phyloP scores from a whole-genome alignment of 2,888 invertebrate genomes.

The Suillia variegata region DNA sequence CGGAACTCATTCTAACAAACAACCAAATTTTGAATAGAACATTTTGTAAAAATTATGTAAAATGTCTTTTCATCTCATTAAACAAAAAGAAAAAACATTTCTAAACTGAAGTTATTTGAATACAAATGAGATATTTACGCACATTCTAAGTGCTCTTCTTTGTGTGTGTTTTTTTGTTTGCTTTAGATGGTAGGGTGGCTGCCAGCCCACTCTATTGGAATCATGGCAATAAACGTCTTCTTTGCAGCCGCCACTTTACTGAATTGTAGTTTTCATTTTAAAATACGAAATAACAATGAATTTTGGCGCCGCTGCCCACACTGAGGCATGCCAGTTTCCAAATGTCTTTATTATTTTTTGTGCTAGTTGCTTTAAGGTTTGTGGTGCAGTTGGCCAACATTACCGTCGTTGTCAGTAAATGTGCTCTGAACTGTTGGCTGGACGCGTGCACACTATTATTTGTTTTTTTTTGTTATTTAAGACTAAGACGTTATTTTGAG shows the following conservation, averaged over 20 bases:
- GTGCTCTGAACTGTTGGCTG: neutral
- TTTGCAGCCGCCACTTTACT: too few relatives aligned
- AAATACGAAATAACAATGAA: neutral
- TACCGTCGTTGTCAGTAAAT: too few relatives aligned
- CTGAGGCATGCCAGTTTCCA: slow-evolving; percentile 10
- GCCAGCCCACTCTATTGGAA: too few relatives aligned
- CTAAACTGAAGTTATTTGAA: slow-evolving; percentile 35
- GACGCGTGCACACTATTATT: neutral
- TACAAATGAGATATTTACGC: slow-evolving; percentile 37
- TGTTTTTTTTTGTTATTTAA: too few relatives aligned
- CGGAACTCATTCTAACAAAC: too few relatives aligned
- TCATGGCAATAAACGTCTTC: neutral
- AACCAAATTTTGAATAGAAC: too few relatives aligned
- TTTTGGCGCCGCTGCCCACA: neutral
- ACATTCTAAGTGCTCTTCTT: too few relatives aligned
- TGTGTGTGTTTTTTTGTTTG: too few relatives aligned
- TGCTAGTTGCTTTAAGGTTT: slow-evolving; percentile 20
- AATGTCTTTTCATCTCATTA: neutral
- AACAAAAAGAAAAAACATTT: neutral
- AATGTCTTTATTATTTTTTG: slow-evolving; percentile 20
- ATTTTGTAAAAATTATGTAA: too few relatives aligned
- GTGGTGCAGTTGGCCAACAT: neutral
- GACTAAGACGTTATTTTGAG: slow-evolving; percentile 1
- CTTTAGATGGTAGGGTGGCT: neutral
- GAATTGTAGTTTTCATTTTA: neutral